Evolutionary conservation across 1,140 invertebrate genomes (phyloP).

Genomic region (Sminthurides bifidus): DNA sequence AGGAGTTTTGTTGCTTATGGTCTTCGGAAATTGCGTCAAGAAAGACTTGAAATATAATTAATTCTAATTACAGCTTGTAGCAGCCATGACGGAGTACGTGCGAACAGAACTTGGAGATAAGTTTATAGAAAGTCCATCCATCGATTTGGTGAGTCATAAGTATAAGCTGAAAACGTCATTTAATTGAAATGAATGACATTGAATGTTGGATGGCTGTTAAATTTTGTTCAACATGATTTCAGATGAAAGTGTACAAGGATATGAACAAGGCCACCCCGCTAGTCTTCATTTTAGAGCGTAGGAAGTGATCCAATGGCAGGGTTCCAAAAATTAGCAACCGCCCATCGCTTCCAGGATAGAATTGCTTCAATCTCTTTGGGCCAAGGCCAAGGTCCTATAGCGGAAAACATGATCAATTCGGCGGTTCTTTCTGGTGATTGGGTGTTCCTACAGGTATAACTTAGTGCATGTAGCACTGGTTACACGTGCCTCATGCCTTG

Average conservation of each 20-base stretch:
- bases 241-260: conserved; percentile 51
- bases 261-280: conserved; percentile 61
- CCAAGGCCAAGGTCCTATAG: conserved; percentile 76
- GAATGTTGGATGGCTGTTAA: not conserved
- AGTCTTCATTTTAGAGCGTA: conserved; percentile 77
- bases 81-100: conserved; percentile 66
- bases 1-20: too few relatives aligned
- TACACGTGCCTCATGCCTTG: too few relatives aligned
- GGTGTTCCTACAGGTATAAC: conserved; percentile 60
- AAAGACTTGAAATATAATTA: too few relatives aligned
- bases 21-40: not conserved
- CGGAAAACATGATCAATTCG: conserved; percentile 63
- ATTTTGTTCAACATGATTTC: not conserved
- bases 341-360: conserved; percentile 60
- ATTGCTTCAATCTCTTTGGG: conserved; percentile 76
- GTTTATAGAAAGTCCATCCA: conserved; percentile 64
- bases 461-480: too few relatives aligned
- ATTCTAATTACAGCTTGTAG: conserved; percentile 44
- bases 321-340: conserved; percentile 64
- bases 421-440: conserved; percentile 60
- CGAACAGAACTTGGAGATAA: conserved; percentile 56
- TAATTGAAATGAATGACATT: not conserved
- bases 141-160: conserved; percentile 41
- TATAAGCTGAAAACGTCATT: not conserved
- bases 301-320: conserved; percentile 79